Evolutionary conservation across 2,797 vertebrate genomes (phyloP).

Genomic region (Crocodylus rhombifer): DNA sequence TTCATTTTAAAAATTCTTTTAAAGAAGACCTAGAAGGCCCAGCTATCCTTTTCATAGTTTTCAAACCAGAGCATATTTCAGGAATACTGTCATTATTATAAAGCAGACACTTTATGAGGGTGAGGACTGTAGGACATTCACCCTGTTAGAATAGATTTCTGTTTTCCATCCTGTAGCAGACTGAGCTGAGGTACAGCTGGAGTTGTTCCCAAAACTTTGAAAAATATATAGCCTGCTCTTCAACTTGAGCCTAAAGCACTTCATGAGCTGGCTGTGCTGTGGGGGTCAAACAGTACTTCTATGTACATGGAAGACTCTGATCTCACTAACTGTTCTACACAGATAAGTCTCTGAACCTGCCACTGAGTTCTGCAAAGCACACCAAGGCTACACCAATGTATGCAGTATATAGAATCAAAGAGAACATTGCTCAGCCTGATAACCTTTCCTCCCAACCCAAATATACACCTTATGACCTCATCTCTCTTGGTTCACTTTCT

Average conservation of each 20-base stretch:
- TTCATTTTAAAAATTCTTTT: not conserved
- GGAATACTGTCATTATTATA: slow-evolving; percentile 22
- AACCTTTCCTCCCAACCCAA: not conserved
- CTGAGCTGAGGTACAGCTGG: slow-evolving; percentile 1
- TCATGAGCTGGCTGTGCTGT: slow-evolving; percentile 22
- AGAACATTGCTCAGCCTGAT: not conserved
- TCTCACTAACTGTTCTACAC: not conserved
- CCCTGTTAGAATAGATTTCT: slow-evolving; percentile 8
- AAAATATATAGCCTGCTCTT: slow-evolving; percentile 44
- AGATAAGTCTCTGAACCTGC: not conserved
- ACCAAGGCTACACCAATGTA: not conserved
- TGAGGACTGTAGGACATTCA: not conserved
- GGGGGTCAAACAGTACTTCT: not conserved
- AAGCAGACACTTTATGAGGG: slow-evolving; percentile 53
- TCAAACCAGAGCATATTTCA: not conserved
- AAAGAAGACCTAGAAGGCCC: not conserved
- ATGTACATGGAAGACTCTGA: not conserved
- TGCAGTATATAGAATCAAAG: not conserved
- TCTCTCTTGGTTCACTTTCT: not conserved
- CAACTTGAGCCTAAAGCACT: not conserved
- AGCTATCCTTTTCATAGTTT: slow-evolving; percentile 1
- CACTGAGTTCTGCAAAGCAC: not conserved
- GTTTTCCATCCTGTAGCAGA: slow-evolving; percentile 44
- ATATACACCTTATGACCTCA: not conserved
- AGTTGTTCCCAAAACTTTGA: slow-evolving; percentile 10